Conservation (phyloP, 1,140 invertebrate species). For the Sycophaga agraensis region DNA sequence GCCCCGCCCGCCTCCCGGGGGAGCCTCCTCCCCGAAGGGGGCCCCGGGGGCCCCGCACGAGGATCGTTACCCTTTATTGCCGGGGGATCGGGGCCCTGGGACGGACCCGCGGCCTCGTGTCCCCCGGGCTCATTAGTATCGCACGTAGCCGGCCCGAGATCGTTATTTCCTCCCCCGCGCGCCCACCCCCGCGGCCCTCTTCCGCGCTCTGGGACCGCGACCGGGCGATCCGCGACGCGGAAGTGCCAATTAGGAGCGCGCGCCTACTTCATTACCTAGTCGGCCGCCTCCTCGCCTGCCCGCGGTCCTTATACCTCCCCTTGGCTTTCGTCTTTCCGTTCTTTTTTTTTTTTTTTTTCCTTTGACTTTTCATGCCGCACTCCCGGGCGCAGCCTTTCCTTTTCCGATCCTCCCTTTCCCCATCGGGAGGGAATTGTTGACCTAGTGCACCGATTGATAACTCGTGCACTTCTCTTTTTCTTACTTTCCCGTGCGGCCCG, state of each 20-base stretch:
- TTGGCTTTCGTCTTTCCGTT: not conserved
- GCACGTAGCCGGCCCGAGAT: slow-evolving; percentile 19
- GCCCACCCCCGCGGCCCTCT: not conserved
- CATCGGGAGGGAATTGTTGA: too few relatives aligned
- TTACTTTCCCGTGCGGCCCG: too few relatives aligned
- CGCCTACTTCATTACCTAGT: slow-evolving; percentile 23
- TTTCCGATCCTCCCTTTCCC: too few relatives aligned
- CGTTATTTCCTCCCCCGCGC: slow-evolving; percentile 16
- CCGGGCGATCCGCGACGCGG: not conserved
- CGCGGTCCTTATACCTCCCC: not conserved
- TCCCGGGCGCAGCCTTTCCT: too few relatives aligned
- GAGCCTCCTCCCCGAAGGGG: too few relatives aligned
- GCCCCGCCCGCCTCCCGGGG: too few relatives aligned
- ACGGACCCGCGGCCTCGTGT: not conserved
- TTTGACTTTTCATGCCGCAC: too few relatives aligned
- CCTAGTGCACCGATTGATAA: too few relatives aligned
- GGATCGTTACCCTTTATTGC: too few relatives aligned
- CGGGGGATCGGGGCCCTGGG: not conserved
- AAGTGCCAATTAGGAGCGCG: slow-evolving; percentile 26
- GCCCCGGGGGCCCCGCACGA: too few relatives aligned
- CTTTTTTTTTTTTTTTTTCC: too few relatives aligned
- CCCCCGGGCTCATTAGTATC: slow-evolving; percentile 22
- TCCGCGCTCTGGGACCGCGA: not conserved
- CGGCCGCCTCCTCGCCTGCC: not conserved
- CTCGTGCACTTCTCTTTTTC: too few relatives aligned